These are phyloP conservation scores for Drosophila oshimai DNA, from an alignment of 1,140 invertebrate genomes.

Conservation along the genomic window DNA sequence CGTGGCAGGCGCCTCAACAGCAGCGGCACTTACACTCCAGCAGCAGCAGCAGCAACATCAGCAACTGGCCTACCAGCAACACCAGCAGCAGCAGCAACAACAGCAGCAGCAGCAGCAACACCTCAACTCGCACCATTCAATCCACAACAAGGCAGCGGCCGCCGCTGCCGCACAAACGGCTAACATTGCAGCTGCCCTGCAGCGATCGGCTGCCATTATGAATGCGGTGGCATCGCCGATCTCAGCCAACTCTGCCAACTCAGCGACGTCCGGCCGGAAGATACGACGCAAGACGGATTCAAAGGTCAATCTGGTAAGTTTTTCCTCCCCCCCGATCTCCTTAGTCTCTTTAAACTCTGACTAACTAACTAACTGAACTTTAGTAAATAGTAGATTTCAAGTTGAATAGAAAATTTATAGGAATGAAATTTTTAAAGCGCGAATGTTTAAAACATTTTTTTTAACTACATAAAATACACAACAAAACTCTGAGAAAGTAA, in stretches of 20 bases:
- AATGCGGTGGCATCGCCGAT: conserved; percentile 82
- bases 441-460: no score
- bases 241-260: conserved; percentile 64
- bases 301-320: conserved; percentile 81
- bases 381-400: no score
- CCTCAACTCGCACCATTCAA: conserved; percentile 51
- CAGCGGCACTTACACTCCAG: conserved; percentile 39
- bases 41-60: conserved; percentile 43
- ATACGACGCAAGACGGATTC: conserved; percentile 81
- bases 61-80: conserved; percentile 38
- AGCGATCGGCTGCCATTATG: conserved; percentile 77
- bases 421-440: no score
- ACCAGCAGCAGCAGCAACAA: conserved; percentile 30
- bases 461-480: no score
- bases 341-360: no score
- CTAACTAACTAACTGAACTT: no score
- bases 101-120: conserved; percentile 51
- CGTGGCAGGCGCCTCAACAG: conserved; percentile 46
- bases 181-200: conserved; percentile 62
- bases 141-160: conserved; percentile 51
- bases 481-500: no score
- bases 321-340: no score
- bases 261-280: conserved; percentile 73
- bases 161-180: conserved; percentile 45
- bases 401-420: no score